These are phyloP conservation scores for Gambusia holbrooki DNA, from an alignment of 2,113 vertebrate genomes.

Conservation along the genomic window DNA sequence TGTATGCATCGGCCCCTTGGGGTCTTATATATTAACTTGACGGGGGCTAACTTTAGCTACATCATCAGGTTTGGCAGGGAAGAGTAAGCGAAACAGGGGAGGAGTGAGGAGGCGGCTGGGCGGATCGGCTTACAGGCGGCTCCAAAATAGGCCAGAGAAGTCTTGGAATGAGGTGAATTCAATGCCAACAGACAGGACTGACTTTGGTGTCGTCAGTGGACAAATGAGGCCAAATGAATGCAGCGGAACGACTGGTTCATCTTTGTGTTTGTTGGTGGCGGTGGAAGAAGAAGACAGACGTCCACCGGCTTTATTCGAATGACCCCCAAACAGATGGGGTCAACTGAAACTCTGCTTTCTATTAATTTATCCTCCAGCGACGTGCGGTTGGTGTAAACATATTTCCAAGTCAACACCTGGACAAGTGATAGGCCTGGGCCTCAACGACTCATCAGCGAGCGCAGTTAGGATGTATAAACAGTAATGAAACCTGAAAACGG, in stretches of 20 bases:
- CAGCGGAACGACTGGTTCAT: constrained; percentile 26
- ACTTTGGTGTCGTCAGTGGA: constrained; percentile 72
- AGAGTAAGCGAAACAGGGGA: constrained; percentile 75
- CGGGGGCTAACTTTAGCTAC: constrained; percentile 81
- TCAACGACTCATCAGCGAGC: constrained; percentile 7
- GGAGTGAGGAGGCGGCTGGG: constrained; percentile 55
- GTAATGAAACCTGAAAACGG: constrained; percentile 65
- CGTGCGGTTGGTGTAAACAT: constrained; percentile 37
- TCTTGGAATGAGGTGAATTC: constrained; percentile 83
- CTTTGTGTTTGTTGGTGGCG: constrained; percentile 41
- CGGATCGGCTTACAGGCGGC: constrained; percentile 71
- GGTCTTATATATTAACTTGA: constrained; percentile 79
- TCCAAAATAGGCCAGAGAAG: constrained; percentile 78
- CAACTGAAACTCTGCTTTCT: constrained; percentile 8
- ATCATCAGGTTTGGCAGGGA: constrained; percentile 82
- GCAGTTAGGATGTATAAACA: constrained; percentile 48
- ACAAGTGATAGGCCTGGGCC: constrained; percentile 34
- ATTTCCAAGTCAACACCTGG: constrained; percentile 60
- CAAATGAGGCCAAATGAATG: constrained; percentile 75
- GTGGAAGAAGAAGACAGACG: neutral
- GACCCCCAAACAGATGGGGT: neutral
- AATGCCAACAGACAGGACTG: constrained; percentile 65
- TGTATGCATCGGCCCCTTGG: constrained; percentile 56
- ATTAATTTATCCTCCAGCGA: constrained; percentile 43
- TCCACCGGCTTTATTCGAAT: neutral